Base-by-base conservation (phyloP, 2,888 invertebrate genomes). In the Beris morrisii region DNA sequence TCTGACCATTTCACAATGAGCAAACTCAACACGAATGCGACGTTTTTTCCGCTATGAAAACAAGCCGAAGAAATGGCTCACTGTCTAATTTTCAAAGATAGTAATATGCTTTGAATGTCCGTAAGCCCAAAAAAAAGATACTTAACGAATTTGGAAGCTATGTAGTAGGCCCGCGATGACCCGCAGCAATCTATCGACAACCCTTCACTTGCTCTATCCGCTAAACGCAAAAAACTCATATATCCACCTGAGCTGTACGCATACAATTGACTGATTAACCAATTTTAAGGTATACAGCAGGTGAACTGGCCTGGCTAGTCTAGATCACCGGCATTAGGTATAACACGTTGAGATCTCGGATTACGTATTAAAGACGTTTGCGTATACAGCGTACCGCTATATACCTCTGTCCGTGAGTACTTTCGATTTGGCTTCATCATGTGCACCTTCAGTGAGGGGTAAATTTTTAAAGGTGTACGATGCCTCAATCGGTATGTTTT, bases 141-240 rank as follows among this genome's bases (percentile, higher is more conserved):
- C 54, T 6, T n/a, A 6, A 12, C 2, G 31, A 4, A 54, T 7
- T 22, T 28, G 13, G 13, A 22, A n/a, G 22, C 7, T 4, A 13
- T 57, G 45, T 30, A 45, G 44, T 45, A 57, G 45, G 45, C 46
- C 13, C 22, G 28, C 59, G 13, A 15, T 13, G 22, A 45, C 46
- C 30, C 22, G 22, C 11, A 58, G 30, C 30, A n/a, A 61, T 61
- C 43, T 28, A 61, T 38, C 50, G 50, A 43, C 22, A 52, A 61
- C 61, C 61, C 61, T 61, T 61, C 61, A 61, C 61, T 61, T 61
- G 22, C 6, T 9, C 31, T 30, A 30, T 57, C 12, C n/a, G n/a
- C 31, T 55, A 12, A 59, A 48, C 32, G 46, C 13, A 9, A 30
- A n/a, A 4, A 13, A 46, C 50, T 31, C 48, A 31, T 31, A 59